Conservation (phyloP, 2,797 vertebrate species). For the Austrolebias charrua region DNA sequence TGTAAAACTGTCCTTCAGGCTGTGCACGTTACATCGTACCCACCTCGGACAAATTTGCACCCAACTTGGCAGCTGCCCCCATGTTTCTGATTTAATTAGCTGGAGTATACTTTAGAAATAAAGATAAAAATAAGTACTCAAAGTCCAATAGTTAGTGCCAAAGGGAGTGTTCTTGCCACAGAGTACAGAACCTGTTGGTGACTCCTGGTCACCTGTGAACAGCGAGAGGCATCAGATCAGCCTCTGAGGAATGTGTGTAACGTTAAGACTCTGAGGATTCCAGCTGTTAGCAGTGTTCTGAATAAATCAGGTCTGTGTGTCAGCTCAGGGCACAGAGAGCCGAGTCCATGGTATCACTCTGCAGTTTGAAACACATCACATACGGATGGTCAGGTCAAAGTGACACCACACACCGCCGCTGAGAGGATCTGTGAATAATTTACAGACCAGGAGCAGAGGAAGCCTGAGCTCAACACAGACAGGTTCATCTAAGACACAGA, state of each 20-base stretch:
- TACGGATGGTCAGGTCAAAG: constrained; percentile 26
- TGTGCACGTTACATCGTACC: no score
- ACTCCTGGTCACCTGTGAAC: constrained; percentile 16
- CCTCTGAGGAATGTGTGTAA: constrained; percentile 7
- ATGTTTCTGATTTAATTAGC: no score
- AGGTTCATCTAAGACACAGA: no score
- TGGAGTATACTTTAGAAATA: no score
- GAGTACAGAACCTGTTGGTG: not conserved
- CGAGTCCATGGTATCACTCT: constrained; percentile 9
- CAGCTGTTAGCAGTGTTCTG: constrained; percentile 18
- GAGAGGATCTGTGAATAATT: constrained; percentile 46
- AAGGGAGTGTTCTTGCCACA: no score
- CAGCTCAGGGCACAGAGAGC: constrained; percentile 14
- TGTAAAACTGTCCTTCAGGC: no score
- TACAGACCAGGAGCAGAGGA: not conserved
- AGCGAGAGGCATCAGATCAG: constrained; percentile 3
- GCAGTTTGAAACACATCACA: constrained; percentile 33
- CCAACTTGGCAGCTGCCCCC: no score
- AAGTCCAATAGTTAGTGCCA: no score
- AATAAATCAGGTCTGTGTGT: constrained; percentile 38
- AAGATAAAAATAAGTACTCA: no score
- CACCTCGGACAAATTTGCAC: no score
- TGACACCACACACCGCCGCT: constrained; percentile 33
- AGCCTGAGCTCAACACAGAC: constrained; percentile 3
- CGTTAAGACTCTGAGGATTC: constrained; percentile 21